These are phyloP conservation scores for Drosophila rufa DNA, from an alignment of 1,140 invertebrate genomes.

Conservation along the genomic window DNA sequence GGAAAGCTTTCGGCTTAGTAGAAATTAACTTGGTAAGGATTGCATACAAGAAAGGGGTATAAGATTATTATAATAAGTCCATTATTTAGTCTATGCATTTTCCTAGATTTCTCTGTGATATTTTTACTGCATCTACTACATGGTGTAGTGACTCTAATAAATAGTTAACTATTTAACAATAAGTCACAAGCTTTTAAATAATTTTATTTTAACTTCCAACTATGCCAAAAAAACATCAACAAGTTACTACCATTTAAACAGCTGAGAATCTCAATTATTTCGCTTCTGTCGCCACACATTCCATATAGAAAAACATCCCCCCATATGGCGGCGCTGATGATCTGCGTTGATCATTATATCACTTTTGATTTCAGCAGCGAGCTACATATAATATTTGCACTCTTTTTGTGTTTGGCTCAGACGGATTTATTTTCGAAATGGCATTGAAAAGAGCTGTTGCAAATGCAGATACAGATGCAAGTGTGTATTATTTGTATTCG, in stretches of 20 bases:
- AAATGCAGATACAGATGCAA: slow-evolving; percentile 26
- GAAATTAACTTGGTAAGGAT: no score
- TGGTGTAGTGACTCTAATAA: background rate
- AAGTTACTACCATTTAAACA: background rate
- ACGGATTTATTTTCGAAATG: slow-evolving; percentile 32
- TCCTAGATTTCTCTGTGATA: no score
- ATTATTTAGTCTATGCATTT: no score
- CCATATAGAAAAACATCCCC: slow-evolving; percentile 5
- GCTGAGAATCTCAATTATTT: background rate
- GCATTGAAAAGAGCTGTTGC: slow-evolving; percentile 42
- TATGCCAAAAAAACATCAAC: background rate
- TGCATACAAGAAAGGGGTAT: no score
- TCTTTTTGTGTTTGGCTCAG: slow-evolving; percentile 2
- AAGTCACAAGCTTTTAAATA: background rate
- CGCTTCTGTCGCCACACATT: background rate
- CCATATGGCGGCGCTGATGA: background rate
- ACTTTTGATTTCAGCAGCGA: slow-evolving; percentile 31
- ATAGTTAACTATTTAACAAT: background rate
- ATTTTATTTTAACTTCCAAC: no score
- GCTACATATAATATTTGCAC: background rate
- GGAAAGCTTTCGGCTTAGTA: background rate
- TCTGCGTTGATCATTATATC: slow-evolving; percentile 36
- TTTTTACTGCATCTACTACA: background rate
- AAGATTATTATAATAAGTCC: no score
- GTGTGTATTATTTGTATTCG: slow-evolving; percentile 19